A percentile compares a stretch with the other conserved stretches of the same genome.
Conservation (phyloP, 2,113 vertebrate genomes). For the Hemicordylus capensis region DNA sequence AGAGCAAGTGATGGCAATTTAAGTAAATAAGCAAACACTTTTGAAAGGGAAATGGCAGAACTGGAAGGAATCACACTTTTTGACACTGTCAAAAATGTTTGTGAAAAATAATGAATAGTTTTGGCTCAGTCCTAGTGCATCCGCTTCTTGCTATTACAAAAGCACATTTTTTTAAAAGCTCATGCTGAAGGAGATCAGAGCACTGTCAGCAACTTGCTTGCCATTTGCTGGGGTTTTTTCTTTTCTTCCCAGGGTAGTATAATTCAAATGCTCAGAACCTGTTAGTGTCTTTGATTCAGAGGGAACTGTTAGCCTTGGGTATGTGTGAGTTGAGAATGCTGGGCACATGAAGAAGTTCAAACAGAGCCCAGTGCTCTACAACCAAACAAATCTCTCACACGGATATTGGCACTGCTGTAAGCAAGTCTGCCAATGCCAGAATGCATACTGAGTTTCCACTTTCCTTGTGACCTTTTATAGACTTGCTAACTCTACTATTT, state of each 20-base stretch:
- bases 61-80: not conserved
- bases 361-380: constrained; percentile 20
- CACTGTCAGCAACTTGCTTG: not conserved
- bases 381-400: not conserved
- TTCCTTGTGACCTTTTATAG: not conserved
- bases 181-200: not conserved
- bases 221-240: not conserved
- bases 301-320: constrained; percentile 2
- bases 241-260: not conserved
- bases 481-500: not conserved
- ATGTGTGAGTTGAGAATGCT: not conserved
- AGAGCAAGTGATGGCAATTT: not conserved
- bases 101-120: not conserved
- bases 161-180: not conserved
- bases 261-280: not conserved
- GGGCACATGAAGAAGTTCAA: accelerated
- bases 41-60: not conserved
- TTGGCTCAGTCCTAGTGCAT: not conserved
- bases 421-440: not conserved
- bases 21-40: not conserved
- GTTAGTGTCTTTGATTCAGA: constrained; percentile 18
- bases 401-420: not conserved
- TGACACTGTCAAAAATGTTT: constrained; percentile 1
- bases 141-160: not conserved
- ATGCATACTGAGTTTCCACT: not conserved